Evolutionary conservation across 2,113 vertebrate genomes (phyloP).

Genomic region (Podiceps cristatus): DNA sequence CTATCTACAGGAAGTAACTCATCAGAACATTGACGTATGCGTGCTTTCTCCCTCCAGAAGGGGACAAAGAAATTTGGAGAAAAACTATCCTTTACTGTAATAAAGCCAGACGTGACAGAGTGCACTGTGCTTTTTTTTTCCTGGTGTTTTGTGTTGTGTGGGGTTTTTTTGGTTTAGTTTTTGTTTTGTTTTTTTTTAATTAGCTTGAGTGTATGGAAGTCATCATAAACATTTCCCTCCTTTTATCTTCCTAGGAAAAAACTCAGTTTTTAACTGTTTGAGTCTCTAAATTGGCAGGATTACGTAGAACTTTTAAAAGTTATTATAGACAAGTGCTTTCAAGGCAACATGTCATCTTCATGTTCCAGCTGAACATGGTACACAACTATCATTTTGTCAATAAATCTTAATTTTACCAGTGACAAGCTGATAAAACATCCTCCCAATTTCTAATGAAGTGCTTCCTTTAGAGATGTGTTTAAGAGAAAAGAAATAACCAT

Average conservation of each 20-base stretch:
- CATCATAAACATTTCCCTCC: background rate
- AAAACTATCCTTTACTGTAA: background rate
- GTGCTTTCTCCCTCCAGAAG: background rate
- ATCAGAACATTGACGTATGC: accelerated
- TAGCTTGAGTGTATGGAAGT: background rate
- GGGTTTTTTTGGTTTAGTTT: too few species aligned
- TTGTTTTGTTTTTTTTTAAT: background rate
- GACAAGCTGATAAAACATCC: background rate
- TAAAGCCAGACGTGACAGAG: background rate
- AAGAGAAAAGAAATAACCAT: background rate
- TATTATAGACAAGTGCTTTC: background rate
- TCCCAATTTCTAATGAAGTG: background rate
- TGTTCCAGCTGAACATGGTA: background rate
- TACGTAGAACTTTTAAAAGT: background rate
- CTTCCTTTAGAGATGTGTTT: background rate
- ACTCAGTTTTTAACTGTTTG: background rate
- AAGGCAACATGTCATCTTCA: background rate
- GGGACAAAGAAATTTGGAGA: background rate
- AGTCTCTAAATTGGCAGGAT: background rate
- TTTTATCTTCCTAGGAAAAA: background rate
- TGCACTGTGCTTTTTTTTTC: background rate
- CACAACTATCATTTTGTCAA: background rate
- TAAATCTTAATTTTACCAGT: background rate
- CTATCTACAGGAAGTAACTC: background rate
- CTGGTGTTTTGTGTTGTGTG: background rate